Base-by-base conservation (phyloP, 1,140 invertebrate species). In the Nephotettix cincticeps region DNA sequence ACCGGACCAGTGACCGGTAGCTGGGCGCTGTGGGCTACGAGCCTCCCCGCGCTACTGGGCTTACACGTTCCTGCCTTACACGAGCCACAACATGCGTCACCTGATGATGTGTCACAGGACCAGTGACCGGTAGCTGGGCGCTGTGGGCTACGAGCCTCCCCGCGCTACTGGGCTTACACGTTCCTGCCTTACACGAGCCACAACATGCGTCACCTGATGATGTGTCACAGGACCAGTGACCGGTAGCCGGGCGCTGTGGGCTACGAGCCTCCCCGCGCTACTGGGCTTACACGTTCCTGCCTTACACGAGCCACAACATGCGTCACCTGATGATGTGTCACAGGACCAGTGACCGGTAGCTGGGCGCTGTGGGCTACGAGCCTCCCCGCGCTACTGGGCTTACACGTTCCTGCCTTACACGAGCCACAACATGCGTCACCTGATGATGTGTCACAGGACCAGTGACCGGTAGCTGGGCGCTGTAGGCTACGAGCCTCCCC, bases 381-480 rank as follows among this genome's bases (percentile, higher is more conserved):
- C 47, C 47, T 51, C 47, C 47, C 47, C 47, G 14, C 47, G 47
- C 47, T 51, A 51, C 47, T 19, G 32, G 32, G 4, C 3, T 51
- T 51, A 17, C 47, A 51, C 47, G 14, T 21, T 17, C 21, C 47
- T 51, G 19, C 14, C 6, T 4, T 21, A 51, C 47, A 21, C n/a
- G 47, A 11, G 47, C 19, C n/a, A n/a, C 47, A 19, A 51, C 47
- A 9, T 11, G 21, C 14, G 47, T 19, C 47, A 51, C 47, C 6
- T 17, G 17, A 17, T 40, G 6, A 6, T 9, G 36, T 40, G 14
- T 1, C 27, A 32, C 28, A 61, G 56, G n/a, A 64, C 28, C 61
- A 64, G 61, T 32, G 30, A 32, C 61, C 29, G 61, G 47, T 51
- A 64, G 61, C 28, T 64, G 32, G 32, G 14, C 32, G 61, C 61